phyloP scores from a whole-genome alignment of 2,113 vertebrate species.

The Aleadryas rufinucha region DNA sequence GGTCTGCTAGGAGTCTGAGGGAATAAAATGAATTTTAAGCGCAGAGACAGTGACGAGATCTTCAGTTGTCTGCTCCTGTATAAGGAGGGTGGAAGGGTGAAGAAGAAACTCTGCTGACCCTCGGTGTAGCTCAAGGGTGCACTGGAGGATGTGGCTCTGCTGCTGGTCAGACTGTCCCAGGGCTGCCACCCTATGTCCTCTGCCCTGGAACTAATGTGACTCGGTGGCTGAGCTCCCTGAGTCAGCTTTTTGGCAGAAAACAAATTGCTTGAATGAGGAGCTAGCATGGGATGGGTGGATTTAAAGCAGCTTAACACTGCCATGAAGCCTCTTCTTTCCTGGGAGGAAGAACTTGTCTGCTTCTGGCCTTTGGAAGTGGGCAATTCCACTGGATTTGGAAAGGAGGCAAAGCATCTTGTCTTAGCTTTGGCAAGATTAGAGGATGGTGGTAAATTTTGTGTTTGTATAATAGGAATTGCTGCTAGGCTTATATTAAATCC shows the following conservation, averaged over 20 bases:
- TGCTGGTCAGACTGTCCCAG: not conserved
- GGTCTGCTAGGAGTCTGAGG: not conserved
- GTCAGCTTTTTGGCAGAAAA: not conserved
- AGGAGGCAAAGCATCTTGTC: not conserved
- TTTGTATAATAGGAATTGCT: not conserved
- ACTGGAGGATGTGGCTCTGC: not conserved
- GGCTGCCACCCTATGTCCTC: not conserved
- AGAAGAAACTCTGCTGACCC: not conserved
- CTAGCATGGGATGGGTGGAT: not conserved
- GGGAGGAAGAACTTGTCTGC: not conserved
- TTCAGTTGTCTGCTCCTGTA: not conserved
- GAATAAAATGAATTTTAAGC: not conserved
- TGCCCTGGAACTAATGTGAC: not conserved
- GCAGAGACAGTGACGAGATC: not conserved
- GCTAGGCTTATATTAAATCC: slow-evolving; percentile 10
- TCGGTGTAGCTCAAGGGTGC: accelerated
- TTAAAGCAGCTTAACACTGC: not conserved
- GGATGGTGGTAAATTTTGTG: not conserved
- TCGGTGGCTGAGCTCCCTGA: not conserved
- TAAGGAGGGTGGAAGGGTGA: not conserved
- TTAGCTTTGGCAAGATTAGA: not conserved
- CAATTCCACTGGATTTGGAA: not conserved
- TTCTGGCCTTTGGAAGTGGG: not conserved
- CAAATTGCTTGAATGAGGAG: not conserved
- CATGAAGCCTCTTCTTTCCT: not conserved